These are phyloP conservation scores for Crambe crambe DNA, from an alignment of 37 sponge, comb jelly and placozoan genomes.

Conservation along the genomic window DNA sequence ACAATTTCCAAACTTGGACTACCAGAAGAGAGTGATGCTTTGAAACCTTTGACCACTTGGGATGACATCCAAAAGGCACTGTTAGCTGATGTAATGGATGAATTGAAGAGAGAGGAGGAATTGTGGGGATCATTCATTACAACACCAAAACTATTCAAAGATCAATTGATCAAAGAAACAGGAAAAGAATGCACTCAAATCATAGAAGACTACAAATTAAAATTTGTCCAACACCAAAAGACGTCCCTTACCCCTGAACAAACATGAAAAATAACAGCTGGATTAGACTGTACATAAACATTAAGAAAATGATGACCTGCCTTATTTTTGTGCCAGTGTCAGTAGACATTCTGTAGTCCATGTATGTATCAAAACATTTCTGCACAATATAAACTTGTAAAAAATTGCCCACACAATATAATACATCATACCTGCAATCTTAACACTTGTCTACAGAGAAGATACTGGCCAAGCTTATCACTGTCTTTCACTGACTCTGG, in stretches of 20 bases:
- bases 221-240: not conserved
- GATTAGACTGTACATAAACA: not conserved
- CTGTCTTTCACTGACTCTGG: slow-evolving; percentile 19
- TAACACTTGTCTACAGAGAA: slow-evolving; percentile 42
- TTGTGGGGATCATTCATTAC: no score
- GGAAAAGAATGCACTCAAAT: no score
- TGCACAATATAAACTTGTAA: not conserved
- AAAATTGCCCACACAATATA: not conserved
- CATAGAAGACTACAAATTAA: no score
- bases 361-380: slow-evolving; percentile 69
- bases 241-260: not conserved
- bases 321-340: not conserved
- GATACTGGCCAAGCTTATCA: slow-evolving; percentile 28
- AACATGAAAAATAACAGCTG: not conserved
- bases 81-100: slow-evolving; percentile 36
- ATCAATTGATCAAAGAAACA: no score
- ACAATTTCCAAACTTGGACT: slow-evolving; percentile 39
- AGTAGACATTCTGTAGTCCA: slow-evolving; percentile 20
- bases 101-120: slow-evolving; percentile 14
- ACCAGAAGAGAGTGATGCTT: not conserved
- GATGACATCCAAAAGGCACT: slow-evolving; percentile 2
- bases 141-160: no score
- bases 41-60: no score
- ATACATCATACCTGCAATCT: slow-evolving; percentile 43
- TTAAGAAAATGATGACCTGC: not conserved